A percentile compares a stretch with the other conserved stretches of the same genome.
These are phyloP conservation scores for Promerops cafer DNA, from an alignment of 2,113 vertebrate species.

Conservation along the genomic window DNA sequence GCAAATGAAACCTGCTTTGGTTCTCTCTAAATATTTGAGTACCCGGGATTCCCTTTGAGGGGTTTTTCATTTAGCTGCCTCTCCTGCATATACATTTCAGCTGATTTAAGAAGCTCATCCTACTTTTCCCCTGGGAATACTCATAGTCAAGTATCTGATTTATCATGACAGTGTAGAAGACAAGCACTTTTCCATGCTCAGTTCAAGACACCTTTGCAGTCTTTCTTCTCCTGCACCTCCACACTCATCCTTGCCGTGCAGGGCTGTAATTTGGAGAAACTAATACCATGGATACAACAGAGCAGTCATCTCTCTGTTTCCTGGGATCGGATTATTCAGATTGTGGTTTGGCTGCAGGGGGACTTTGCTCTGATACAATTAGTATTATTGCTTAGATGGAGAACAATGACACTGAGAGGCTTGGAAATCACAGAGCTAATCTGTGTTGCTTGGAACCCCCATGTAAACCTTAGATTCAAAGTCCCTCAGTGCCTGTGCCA, in stretches of 20 bases:
- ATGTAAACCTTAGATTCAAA: neutral
- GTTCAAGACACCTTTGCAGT: neutral
- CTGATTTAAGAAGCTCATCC: neutral
- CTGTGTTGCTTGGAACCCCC: neutral
- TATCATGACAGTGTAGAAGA: neutral
- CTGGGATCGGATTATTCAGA: neutral
- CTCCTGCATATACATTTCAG: neutral
- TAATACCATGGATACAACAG: neutral
- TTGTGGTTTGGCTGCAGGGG: neutral
- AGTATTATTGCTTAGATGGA: neutral
- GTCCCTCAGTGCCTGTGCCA: neutral
- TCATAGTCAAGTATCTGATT: neutral
- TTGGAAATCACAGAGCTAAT: neutral
- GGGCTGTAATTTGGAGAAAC: neutral
- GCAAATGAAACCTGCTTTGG: neutral
- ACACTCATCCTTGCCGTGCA: neutral
- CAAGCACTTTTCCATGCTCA: neutral
- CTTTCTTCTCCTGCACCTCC: neutral
- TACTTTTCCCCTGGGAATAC: neutral
- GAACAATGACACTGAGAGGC: neutral
- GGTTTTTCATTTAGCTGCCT: neutral
- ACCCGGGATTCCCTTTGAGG: neutral
- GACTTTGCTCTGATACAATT: neutral
- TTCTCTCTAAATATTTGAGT: constrained; percentile 39
- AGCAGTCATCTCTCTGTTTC: neutral